Base-by-base conservation (phyloP, 2,888 invertebrate species). In the Silvanus unidentatus region DNA sequence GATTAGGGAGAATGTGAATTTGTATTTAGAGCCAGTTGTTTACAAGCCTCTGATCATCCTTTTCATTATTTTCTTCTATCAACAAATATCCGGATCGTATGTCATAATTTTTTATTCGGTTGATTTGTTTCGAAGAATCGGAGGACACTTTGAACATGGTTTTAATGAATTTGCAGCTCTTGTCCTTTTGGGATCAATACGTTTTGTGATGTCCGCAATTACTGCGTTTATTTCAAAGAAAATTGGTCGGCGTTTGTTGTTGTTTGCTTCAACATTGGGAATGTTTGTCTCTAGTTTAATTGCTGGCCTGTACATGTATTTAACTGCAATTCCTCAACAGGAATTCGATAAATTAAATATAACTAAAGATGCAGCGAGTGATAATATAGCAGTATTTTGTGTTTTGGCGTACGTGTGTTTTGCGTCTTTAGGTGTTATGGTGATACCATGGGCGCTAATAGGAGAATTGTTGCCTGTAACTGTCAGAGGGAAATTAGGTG, bases 381-480 rank as follows among this genome's bases (percentile, higher is more conserved):
- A 72, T 39, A 72, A 73, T 61, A 47, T 77, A 4, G 54, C 75
- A 1, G 54, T 78, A 10, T 59, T 74, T 2, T 72, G 74, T 39
- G 63, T 78, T 6, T 61, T 78, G 12, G 66, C 72, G 4, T 79
- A 77, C 59, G 75, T 78, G 4, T 73, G 74, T 47, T 73, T 74
- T 49, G 74, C 77, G 52, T 72, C 77, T 0, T 52, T 79, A 6
- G 79, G 79, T 1, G 73, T 75, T 55, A 60, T 77, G 41, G 75
- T 77, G 5, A 77, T 80, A 43, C 80, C 80, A 1, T 80, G 80
- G 80, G 76, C 78, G 2, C 56, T 80, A 15, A 75, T 77, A 14
- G 68, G 71, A 1, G 78, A 79, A 63, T 56, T 79, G 8, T 58
- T 78, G 27, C 77, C 78, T 1, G 71, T 75, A 9, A 71, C 72